These are phyloP conservation scores for Balanococcus diminutus DNA, from an alignment of 2,888 invertebrate genomes.

Conservation along the genomic window DNA sequence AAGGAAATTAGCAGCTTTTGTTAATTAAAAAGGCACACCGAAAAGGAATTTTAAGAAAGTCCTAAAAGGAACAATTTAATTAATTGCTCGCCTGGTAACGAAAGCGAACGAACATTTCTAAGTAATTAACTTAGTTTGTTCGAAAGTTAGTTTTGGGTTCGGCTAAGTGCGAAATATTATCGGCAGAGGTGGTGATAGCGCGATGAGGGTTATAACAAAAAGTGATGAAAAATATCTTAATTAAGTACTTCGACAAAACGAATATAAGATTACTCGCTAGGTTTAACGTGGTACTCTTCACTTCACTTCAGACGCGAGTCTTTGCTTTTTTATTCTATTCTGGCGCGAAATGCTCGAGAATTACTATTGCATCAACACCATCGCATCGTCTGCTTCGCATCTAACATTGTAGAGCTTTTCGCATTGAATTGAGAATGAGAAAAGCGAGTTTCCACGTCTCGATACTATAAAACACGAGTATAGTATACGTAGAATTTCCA, in stretches of 20 bases:
- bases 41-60: slow-evolving; percentile 34
- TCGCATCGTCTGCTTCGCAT: neutral
- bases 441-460: too few species aligned
- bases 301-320: neutral
- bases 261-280: slow-evolving; percentile 22
- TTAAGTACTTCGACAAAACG: slow-evolving; percentile 28
- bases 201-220: neutral
- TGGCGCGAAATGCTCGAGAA: neutral
- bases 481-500: neutral
- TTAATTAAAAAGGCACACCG: slow-evolving; percentile 44
- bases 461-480: too few species aligned
- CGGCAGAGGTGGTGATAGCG: slow-evolving; percentile 32
- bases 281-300: too few species aligned
- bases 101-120: slow-evolving; percentile 48
- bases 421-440: too few species aligned
- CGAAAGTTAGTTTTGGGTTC: slow-evolving; percentile 27
- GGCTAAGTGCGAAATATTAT: slow-evolving; percentile 34
- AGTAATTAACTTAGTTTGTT: slow-evolving; percentile 52
- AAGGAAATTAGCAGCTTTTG: slow-evolving; percentile 51
- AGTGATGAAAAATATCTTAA: slow-evolving; percentile 34
- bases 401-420: too few species aligned
- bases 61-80: slow-evolving; percentile 51
- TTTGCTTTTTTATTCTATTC: neutral
- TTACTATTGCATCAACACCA: neutral
- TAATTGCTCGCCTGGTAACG: slow-evolving; percentile 44